Evolutionary conservation across 2,797 vertebrate species (phyloP).

Genomic region (Chiropotes sagulatus): DNA sequence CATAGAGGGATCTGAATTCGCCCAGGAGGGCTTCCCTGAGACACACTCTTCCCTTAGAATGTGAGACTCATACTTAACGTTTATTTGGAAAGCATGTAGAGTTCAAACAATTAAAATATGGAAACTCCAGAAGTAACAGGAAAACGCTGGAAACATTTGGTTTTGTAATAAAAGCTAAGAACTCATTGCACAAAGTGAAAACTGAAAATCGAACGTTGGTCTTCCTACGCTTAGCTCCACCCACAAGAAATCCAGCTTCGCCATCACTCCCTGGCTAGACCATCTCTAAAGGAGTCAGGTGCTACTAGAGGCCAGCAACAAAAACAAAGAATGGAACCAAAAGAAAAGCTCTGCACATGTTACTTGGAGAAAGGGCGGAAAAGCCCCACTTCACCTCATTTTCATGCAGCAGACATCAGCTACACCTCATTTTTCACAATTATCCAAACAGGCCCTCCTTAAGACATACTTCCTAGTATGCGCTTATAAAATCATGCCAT

Average conservation of each 20-base stretch:
- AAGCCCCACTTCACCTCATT: neutral
- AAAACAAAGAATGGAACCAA: slow-evolving; percentile 19
- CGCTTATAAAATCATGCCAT: slow-evolving; percentile 37
- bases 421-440: slow-evolving; percentile 54
- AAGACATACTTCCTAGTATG: slow-evolving; percentile 24
- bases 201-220: slow-evolving; percentile 22
- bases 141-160: neutral
- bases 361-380: neutral
- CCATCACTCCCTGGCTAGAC: neutral
- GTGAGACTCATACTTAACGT: neutral
- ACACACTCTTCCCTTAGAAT: neutral
- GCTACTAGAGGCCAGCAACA: neutral
- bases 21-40: neutral
- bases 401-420: neutral
- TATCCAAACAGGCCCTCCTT: slow-evolving; percentile 5
- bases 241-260: slow-evolving; percentile 22
- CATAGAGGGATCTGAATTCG: slow-evolving; percentile 6
- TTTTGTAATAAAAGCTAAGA: neutral
- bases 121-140: slow-evolving; percentile 39
- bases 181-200: slow-evolving; percentile 23
- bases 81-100: neutral
- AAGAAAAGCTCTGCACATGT: neutral
- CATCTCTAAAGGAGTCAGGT: slow-evolving; percentile 54
- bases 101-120: neutral
- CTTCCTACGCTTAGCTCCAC: slow-evolving; percentile 38